Base-by-base conservation (phyloP, 2,888 invertebrate genomes). In the Protophormia terraenovae region DNA sequence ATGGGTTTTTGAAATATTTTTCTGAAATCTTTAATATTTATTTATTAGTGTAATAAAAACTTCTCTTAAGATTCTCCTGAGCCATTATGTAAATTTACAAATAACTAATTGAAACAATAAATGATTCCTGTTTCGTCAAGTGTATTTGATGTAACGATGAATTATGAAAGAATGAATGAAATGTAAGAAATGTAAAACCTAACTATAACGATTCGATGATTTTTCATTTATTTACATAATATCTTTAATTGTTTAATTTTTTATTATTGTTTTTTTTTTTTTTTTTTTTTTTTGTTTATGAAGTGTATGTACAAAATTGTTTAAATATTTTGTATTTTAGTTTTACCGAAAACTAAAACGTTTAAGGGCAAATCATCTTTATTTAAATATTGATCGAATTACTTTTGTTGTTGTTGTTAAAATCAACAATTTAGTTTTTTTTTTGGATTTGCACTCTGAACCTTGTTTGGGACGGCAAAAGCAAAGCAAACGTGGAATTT, bases 381-480 rank as follows among this genome's bases (percentile, higher is more conserved):
- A n/a, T 16, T 16, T 24, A 45, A 10, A 27, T 58, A 62, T 60
- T n/a, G 38, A 71, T 64, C 50, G 79, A 79, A 69, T 66, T 24
- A 4, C 19, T 27, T 67, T 77, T 77, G 58, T 32, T 50, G 62
- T 64, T 73, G 41, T 45, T 24, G 14, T 67, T 64, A 14, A 38
- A 53, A 67, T 67, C 53, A 35, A 73, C 73, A 71, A 75, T 35
- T 75, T 22, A 60, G n/a, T n/a, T 69, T 82, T 77, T 64, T 24
- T 83, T 77, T 64, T 27, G 38, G 53, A 69, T 83, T 86, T 88
- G 88, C 89, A 89, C 89, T 85, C 75, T 89, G 89, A 90, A 89
- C 89, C 90, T 89, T 90, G 89, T 87, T 87, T 86, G 71, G 84
- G 86, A 86, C 87, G 87, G 88, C 86, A 86, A 81, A 86, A 87